Base-by-base conservation (phyloP, 2,113 vertebrate genomes). In the Lepus europaeus region DNA sequence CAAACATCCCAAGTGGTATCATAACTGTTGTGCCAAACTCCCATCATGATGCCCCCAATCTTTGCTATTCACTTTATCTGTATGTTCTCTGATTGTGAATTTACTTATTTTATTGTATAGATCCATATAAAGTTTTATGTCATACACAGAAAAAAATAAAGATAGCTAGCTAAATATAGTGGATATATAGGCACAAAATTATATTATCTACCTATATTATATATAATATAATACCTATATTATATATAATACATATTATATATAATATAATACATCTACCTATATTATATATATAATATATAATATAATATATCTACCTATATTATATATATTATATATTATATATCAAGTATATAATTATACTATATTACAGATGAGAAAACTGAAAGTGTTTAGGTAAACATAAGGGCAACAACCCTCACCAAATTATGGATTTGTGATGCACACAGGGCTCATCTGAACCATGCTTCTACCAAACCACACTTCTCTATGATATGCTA, bases 111-210 rank as follows among this genome's bases (percentile, higher is more conserved):
- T 89, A 76, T 59, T 74, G 3, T 59, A 56, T 25, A 64, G 13
- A 78, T 72, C 70, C 66, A 90, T 49, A n/a, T 56, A 73, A 64
- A 20, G 64, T 79, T 73, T 90, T 59, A 91, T 89, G 89, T 85
- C 27, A 68, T 79, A 56, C 84, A 51, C 49, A 31, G 63, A 76
- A 68, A 51, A 78, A 72, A 6, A 3, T 36, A 94, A 95, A 94
- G 59, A 93, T 83, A 39, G 31, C 14, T 59, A 74, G 16, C 64
- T 95, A 93, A 93, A 87, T 63, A 78, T 12, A 85, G 56, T 76
- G 49, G 27, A 27, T 87, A 1, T 83, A 2, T 64, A 61, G 23
- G 2, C 59, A 45, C 10, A 68, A 93, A 89, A 10, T 69, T 82
- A 61, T 39, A 64, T 76, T 78, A 56, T 53, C 3, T 33, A n/a